Evolutionary conservation across 2,797 vertebrate species (phyloP), one percentile per base, ranked within the genome.

Genomic region (Cirrhinus mrigala): DNA sequence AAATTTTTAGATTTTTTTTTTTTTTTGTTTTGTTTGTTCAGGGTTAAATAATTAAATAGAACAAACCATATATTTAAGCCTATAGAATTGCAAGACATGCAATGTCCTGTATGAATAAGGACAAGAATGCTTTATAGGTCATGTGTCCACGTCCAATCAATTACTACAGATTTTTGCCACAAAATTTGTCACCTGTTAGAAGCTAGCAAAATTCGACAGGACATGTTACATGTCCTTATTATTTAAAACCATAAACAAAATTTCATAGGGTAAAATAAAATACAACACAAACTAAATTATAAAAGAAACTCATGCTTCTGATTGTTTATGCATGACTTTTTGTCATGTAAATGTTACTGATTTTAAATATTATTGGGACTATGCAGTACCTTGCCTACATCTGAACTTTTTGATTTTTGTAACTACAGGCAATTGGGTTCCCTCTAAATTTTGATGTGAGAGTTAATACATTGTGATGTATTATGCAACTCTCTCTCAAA

Each of bases 1-100:
- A 79, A 80, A 89, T 88, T 91, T 87, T 78, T 33, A 24, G 6
- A 37, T 37, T 37, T 37, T 33, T 33, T 7, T 40, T 40, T 40
- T 40, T 40, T 7, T 37, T 37, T 37, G 3, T 33, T 7, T 40
- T 40, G 6, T 40, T 40, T 7, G 52, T 54, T 6, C 18, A 58
- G n/a, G 8, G 56, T 58, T 60, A 60, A 60, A 60, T 24, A 60
- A 60, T n/a, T 5, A 24, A 60, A 24, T 24, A 24, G 24, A 60
- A 24, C 58, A 60, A 60, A 60, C 58, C 11, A 14, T 60, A 60
- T 24, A 24, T 12, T 60, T 60, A 2, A 60, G 58, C n/a, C 58
- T 12, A 24, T 60, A 60, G 58, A 27, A 27, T 12, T 14, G 58
- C 11, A 62, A 62, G 58, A 24, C 44, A 46, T 46, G 8, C 10